Conservation (phyloP, 2,797 vertebrate genomes). For the Falco concolor region DNA sequence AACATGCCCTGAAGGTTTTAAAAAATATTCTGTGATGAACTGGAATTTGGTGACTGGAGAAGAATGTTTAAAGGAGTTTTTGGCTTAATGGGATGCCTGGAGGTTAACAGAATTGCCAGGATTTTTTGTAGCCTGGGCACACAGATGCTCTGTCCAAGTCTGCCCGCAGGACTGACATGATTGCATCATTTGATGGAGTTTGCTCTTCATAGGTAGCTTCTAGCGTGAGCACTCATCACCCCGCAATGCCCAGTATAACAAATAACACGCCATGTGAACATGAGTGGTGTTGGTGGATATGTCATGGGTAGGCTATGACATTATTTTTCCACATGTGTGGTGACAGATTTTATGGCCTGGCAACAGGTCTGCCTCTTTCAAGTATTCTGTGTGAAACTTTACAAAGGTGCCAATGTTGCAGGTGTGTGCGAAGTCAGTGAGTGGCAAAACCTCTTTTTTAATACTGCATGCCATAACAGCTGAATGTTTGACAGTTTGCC, state of each 20-base stretch:
- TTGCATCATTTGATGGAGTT: background rate
- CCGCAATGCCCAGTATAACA: background rate
- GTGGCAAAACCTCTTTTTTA: background rate
- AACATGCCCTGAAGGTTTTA: background rate
- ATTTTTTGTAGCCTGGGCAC: background rate
- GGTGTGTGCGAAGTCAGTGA: background rate
- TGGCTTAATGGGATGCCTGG: background rate
- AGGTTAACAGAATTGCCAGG: background rate
- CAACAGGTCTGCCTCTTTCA: background rate
- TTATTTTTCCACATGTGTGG: conserved; percentile 19
- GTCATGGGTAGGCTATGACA: background rate
- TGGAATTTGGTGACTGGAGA: background rate
- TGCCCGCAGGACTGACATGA: background rate
- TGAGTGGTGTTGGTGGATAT: background rate
- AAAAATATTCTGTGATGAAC: background rate
- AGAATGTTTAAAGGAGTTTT: background rate
- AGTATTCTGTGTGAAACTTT: background rate
- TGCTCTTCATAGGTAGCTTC: background rate
- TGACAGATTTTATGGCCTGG: conserved; percentile 18
- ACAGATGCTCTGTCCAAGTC: background rate
- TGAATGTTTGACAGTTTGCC: background rate
- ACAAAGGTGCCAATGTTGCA: background rate
- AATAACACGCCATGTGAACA: background rate
- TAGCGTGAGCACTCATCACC: background rate
- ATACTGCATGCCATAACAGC: background rate